Percentiles rank a stretch among this genome's conserved stretches.
Conservation (phyloP, 1,140 invertebrate species). For the Zaprionus kolodkinae region DNA sequence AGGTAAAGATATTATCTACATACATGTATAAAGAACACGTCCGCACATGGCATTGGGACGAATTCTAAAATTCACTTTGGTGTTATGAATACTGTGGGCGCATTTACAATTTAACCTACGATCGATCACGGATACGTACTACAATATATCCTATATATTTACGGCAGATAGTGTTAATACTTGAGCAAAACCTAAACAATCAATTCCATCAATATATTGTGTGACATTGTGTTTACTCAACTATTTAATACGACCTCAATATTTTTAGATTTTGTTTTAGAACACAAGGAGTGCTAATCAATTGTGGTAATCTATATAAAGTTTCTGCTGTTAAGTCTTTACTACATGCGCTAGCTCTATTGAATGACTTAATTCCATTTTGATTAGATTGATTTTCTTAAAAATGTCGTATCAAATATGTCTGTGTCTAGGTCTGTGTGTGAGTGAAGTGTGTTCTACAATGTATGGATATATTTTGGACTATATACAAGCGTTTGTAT, state of each 20-base stretch:
- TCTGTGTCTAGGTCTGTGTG: not conserved
- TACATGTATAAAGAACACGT: slow-evolving; percentile 57
- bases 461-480: slow-evolving; percentile 5
- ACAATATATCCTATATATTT: slow-evolving; percentile 25
- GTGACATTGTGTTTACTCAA: slow-evolving; percentile 12
- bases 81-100: slow-evolving; percentile 66
- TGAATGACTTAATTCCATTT: slow-evolving; percentile 39
- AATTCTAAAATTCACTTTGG: slow-evolving; percentile 64
- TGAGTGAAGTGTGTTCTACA: slow-evolving; percentile 2
- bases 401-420: slow-evolving; percentile 36
- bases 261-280: not conserved
- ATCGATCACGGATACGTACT: slow-evolving; percentile 17
- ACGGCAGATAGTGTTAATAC: slow-evolving; percentile 37
- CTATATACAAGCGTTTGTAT: slow-evolving; percentile 42
- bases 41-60: slow-evolving; percentile 34
- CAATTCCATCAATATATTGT: slow-evolving; percentile 42
- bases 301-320: slow-evolving; percentile 3
- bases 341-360: slow-evolving; percentile 20
- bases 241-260: not conserved
- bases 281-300: slow-evolving; percentile 10
- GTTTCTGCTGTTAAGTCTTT: slow-evolving; percentile 20
- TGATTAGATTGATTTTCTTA: slow-evolving; percentile 49
- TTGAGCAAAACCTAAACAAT: slow-evolving; percentile 39
- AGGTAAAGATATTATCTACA: slow-evolving; percentile 5
- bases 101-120: slow-evolving; percentile 20